Evolutionary conservation across 2,113 vertebrate species (phyloP).

Genomic region (Pelecanus crispus): DNA sequence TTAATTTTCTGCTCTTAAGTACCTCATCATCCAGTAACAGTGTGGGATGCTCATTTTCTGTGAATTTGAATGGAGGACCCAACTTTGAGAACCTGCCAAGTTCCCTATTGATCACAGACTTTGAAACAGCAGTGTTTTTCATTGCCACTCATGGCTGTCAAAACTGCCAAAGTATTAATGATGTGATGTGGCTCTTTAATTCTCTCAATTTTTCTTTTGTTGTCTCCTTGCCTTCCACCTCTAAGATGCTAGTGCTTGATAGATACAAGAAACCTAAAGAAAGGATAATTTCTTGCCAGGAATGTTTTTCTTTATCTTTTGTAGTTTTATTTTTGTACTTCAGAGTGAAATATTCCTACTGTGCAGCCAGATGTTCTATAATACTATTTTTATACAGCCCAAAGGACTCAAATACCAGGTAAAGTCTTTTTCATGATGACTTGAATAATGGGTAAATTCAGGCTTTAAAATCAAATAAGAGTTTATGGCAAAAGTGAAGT

Average conservation of each 20-base stretch:
- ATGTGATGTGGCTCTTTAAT: slow-evolving; percentile 60
- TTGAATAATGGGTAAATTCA: slow-evolving; percentile 31
- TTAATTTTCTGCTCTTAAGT: background rate
- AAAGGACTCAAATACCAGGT: slow-evolving; percentile 45
- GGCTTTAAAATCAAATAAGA: background rate
- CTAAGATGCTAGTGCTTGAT: slow-evolving; percentile 51
- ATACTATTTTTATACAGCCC: slow-evolving; percentile 69
- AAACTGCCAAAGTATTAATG: slow-evolving; percentile 58
- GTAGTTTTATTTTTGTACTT: slow-evolving; percentile 71
- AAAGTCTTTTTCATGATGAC: slow-evolving; percentile 30
- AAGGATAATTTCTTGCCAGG: slow-evolving; percentile 69
- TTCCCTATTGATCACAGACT: background rate
- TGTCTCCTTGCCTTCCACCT: slow-evolving; percentile 57
- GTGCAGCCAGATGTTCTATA: slow-evolving; percentile 72
- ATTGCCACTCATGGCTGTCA: slow-evolving; percentile 27
- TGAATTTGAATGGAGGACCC: background rate
- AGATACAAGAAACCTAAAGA: slow-evolving; percentile 65
- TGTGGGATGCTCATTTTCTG: background rate
- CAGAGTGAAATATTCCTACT: slow-evolving; percentile 69
- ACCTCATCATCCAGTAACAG: background rate
- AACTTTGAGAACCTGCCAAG: background rate
- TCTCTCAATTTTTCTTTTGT: slow-evolving; percentile 44
- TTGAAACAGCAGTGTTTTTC: background rate
- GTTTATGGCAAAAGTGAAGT: background rate
- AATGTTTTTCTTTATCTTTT: slow-evolving; percentile 69